Percentiles rank a stretch among this genome's conserved stretches.
Evolutionary conservation across 1,140 invertebrate genomes (phyloP).

Genomic region (Drosophila tani): DNA sequence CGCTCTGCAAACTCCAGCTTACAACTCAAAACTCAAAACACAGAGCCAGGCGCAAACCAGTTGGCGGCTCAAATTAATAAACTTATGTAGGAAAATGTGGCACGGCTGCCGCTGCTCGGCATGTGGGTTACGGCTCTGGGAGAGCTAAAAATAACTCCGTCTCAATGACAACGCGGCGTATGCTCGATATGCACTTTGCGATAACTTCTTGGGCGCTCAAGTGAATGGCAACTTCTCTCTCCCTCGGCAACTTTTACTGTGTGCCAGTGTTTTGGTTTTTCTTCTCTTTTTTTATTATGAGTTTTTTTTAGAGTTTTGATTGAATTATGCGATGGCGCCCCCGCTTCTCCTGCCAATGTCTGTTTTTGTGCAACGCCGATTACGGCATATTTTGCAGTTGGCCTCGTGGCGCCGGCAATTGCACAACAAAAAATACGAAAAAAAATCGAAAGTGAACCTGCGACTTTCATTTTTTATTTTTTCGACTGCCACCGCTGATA

Average conservation of each 20-base stretch:
- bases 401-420: constrained; percentile 78
- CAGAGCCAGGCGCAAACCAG: constrained; percentile 53
- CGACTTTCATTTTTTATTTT: constrained; percentile 78
- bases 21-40: no score
- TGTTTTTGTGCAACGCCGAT: constrained; percentile 50
- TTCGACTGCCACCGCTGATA: constrained; percentile 48
- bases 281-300: constrained; percentile 28
- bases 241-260: constrained; percentile 65
- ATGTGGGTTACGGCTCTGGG: constrained; percentile 61
- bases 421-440: constrained; percentile 65
- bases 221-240: constrained; percentile 59
- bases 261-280: constrained; percentile 32
- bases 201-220: constrained; percentile 49
- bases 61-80: constrained; percentile 77
- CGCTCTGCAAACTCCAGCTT: constrained; percentile 10
- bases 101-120: constrained; percentile 36
- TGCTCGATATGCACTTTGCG: constrained; percentile 67
- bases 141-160: constrained; percentile 66
- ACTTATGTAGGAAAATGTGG: constrained; percentile 64
- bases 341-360: constrained; percentile 13
- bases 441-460: constrained; percentile 81
- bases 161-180: constrained; percentile 80
- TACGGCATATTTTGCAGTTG: constrained; percentile 79
- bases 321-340: constrained; percentile 71
- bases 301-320: constrained; percentile 61